A percentile compares a stretch with the other conserved stretches of the same genome.
phyloP scores from a whole-genome alignment of 2,797 vertebrate species.

The Falco berigora region DNA sequence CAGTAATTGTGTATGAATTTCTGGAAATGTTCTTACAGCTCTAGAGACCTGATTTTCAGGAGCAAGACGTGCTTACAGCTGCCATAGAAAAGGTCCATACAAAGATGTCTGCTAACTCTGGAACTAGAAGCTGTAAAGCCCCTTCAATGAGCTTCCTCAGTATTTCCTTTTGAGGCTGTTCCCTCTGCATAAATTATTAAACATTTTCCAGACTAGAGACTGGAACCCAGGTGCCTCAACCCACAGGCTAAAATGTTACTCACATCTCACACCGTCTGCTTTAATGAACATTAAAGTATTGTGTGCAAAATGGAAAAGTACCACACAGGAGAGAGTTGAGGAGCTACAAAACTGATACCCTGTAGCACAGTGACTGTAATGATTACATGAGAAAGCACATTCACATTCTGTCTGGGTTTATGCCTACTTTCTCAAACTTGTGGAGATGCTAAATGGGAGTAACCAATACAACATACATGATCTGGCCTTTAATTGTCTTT shows the following conservation, averaged over 20 bases:
- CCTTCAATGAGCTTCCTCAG: background rate
- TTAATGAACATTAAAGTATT: background rate
- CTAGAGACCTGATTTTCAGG: background rate
- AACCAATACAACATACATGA: background rate
- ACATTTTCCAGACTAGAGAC: background rate
- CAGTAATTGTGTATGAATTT: background rate
- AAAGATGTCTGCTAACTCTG: background rate
- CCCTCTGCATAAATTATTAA: background rate
- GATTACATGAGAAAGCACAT: background rate
- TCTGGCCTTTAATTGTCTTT: background rate
- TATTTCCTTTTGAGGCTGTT: background rate
- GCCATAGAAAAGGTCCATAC: background rate
- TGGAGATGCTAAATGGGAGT: background rate
- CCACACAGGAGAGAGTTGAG: background rate
- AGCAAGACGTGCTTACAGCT: background rate
- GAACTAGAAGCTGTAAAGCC: background rate
- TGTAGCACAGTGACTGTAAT: background rate
- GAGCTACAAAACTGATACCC: background rate
- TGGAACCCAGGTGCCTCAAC: background rate
- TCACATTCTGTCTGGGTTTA: background rate
- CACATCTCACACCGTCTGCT: background rate
- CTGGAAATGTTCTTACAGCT: background rate
- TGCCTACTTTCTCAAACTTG: background rate
- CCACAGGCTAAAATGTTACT: background rate
- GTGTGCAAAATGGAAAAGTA: background rate